Evolutionary conservation across 2,888 invertebrate species (phyloP).

Genomic region (Orchestes rusci): DNA sequence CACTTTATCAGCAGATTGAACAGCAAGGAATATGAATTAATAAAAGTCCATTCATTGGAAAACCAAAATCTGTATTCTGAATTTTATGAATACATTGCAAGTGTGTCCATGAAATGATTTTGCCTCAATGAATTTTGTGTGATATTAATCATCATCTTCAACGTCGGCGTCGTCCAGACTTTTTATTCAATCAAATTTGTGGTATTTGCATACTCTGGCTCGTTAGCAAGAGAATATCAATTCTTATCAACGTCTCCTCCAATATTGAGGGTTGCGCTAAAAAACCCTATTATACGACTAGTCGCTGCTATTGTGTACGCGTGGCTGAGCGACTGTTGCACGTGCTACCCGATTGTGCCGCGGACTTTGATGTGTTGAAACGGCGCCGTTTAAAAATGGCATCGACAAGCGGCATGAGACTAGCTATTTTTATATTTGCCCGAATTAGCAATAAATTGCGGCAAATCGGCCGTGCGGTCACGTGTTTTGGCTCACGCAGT

Average conservation of each 20-base stretch:
- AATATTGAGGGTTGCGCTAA: conserved; percentile 39
- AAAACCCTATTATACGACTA: conserved; percentile 44
- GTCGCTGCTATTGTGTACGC: conserved; percentile 41
- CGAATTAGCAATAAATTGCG: conserved; percentile 45
- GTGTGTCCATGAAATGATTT: too few species aligned
- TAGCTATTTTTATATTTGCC: conserved; percentile 42
- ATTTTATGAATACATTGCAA: too few species aligned
- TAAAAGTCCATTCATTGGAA: too few species aligned
- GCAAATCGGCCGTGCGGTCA: conserved; percentile 40
- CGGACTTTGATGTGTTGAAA: conserved; percentile 37
- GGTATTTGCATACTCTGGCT: conserved; percentile 15
- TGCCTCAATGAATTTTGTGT: too few species aligned
- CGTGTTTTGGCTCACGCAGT: conserved; percentile 41
- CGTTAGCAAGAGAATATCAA: conserved; percentile 18
- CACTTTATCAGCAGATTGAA: too few species aligned
- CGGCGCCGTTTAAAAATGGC: conserved; percentile 36
- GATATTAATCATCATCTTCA: too few species aligned
- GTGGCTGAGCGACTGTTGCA: conserved; percentile 40
- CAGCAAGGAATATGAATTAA: too few species aligned
- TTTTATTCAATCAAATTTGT: too few species aligned
- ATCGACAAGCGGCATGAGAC: conserved; percentile 14
- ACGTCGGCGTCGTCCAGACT: too few species aligned
- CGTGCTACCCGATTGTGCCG: conserved; percentile 37
- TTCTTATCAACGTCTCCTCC: conserved; percentile 25
- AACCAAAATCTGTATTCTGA: too few species aligned